phyloP scores from a whole-genome alignment of 2,113 vertebrate species.

The Amphilophus citrinellus region DNA sequence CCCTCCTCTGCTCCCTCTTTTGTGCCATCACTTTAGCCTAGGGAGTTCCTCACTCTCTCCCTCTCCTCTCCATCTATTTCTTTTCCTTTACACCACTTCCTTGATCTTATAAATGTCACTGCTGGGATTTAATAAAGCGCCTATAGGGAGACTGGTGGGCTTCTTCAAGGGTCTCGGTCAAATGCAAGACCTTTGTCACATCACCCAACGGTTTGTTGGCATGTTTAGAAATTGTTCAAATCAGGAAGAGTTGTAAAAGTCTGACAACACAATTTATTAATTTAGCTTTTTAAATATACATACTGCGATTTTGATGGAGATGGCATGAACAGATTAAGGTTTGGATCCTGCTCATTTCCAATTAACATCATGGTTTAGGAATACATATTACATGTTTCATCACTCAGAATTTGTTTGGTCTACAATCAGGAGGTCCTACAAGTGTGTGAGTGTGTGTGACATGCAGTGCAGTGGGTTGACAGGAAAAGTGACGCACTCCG shows the following conservation, averaged over 20 bases:
- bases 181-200: conserved; percentile 10
- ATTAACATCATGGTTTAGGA: neutral
- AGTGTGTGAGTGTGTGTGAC: conserved; percentile 3
- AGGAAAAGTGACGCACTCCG: conserved; percentile 59
- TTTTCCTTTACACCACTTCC: neutral
- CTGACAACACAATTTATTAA: neutral
- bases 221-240: neutral
- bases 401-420: neutral
- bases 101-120: conserved; percentile 15
- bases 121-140: conserved; percentile 3
- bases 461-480: conserved; percentile 28
- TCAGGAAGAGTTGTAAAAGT: neutral
- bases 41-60: conserved; percentile 37
- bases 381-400: neutral
- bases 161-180: conserved; percentile 3
- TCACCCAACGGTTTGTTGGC: neutral
- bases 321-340: neutral
- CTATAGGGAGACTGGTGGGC: neutral
- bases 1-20: conserved; percentile 39
- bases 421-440: neutral
- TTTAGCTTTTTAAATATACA: neutral
- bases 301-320: neutral
- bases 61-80: neutral
- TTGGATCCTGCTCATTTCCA: neutral
- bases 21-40: conserved; percentile 50